Percentiles rank a stretch among this genome's conserved stretches.
Conservation (phyloP, 2,113 vertebrate species). For the Lamprotornis superbus region DNA sequence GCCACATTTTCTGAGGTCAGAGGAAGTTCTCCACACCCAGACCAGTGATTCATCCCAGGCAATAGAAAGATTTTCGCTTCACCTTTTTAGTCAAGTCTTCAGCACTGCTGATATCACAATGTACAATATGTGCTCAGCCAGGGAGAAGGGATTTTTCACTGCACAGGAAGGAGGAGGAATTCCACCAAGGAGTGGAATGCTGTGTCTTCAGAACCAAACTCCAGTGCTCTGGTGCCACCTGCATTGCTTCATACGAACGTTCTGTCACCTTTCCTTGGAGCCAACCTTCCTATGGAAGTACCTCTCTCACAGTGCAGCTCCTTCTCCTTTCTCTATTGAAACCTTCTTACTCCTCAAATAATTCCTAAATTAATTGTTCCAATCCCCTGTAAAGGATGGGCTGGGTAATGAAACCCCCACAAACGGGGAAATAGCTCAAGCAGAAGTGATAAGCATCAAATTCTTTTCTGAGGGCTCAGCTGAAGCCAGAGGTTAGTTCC, state of each 20-base stretch:
- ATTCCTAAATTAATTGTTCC: neutral
- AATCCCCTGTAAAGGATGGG: rapidly evolving
- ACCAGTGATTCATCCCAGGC: neutral
- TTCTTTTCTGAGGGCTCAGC: neutral
- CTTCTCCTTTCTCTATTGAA: neutral
- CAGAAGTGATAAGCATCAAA: slow-evolving; percentile 2
- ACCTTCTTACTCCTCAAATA: neutral
- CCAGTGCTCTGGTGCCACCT: neutral
- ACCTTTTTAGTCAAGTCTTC: neutral
- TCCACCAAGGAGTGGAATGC: rapidly evolving
- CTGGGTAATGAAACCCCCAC: neutral
- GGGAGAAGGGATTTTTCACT: neutral
- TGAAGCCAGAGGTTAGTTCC: neutral
- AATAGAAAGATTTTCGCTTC: neutral
- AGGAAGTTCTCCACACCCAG: neutral
- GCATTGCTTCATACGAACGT: neutral
- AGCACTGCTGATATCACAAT: neutral
- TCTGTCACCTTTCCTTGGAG: neutral
- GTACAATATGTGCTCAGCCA: neutral
- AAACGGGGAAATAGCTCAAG: neutral
- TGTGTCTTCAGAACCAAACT: neutral
- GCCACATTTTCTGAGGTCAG: neutral
- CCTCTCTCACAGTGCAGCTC: neutral
- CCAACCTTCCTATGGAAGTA: neutral
- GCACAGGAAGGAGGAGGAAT: neutral